Conservation (phyloP, 2,113 vertebrate species). For the Hepsetus odoe region DNA sequence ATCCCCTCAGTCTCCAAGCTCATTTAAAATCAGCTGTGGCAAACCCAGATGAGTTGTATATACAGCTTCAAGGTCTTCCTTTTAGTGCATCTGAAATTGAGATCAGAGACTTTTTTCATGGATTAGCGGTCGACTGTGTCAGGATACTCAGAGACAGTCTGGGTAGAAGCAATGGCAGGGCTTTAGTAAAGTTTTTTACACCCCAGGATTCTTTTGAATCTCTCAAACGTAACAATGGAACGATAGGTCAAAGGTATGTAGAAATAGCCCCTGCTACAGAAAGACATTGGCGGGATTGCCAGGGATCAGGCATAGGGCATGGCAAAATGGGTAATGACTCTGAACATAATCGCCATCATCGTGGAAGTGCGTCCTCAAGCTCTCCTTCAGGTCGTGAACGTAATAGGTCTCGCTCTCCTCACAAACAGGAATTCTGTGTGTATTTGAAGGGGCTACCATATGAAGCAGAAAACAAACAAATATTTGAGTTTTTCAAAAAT, state of each 20-base stretch:
- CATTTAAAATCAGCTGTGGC: conserved; percentile 86
- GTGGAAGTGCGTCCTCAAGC: conserved; percentile 73
- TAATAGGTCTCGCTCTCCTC: conserved; percentile 92
- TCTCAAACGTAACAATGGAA: conserved; percentile 88
- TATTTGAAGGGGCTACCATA: conserved; percentile 97
- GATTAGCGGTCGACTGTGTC: conserved; percentile 87
- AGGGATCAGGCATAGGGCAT: conserved; percentile 70
- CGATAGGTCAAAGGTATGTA: conserved; percentile 95
- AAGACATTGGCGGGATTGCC: conserved; percentile 89
- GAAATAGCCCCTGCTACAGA: conserved; percentile 92
- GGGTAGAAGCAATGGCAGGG: conserved; percentile 90
- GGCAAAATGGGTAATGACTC: conserved; percentile 71
- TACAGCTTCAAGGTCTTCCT: conserved; percentile 92
- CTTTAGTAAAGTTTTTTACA: conserved; percentile 92
- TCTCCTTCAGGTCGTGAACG: conserved; percentile 82
- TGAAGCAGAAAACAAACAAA: conserved; percentile 95
- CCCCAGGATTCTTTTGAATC: conserved; percentile 97
- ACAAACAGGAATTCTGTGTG: conserved; percentile 91
- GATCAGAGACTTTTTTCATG: conserved; percentile 93
- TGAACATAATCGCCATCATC: conserved; percentile 69
- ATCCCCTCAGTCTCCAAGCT: conserved; percentile 89
- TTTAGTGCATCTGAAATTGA: conserved; percentile 90
- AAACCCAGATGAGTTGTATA: conserved; percentile 89
- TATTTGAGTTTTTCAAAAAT: conserved; percentile 98
- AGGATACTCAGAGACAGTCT: conserved; percentile 88